Conservation (phyloP, 2,797 vertebrate genomes). For the Phrynocephalus forsythii region DNA sequence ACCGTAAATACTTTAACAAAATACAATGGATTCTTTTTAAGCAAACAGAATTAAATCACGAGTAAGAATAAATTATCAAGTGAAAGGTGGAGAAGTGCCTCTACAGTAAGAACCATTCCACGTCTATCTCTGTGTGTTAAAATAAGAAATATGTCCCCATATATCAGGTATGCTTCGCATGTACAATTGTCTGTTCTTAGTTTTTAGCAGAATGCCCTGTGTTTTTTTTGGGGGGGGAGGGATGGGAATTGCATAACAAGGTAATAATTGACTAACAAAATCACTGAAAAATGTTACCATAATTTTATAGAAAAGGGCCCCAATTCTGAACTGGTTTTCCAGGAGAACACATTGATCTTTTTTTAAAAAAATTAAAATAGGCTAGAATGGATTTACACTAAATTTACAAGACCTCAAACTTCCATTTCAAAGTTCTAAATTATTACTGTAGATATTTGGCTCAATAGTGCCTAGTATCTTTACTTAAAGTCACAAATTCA, state of each 20-base stretch:
- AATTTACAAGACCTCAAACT: constrained; percentile 13
- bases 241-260: background rate
- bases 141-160: constrained; percentile 22
- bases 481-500: constrained; percentile 25
- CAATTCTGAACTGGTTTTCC: background rate
- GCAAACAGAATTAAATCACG: constrained; percentile 13
- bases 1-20: constrained; percentile 35
- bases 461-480: constrained; percentile 28
- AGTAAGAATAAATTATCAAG: constrained; percentile 8
- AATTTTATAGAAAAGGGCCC: background rate
- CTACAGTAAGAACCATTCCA: background rate
- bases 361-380: constrained; percentile 34
- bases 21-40: constrained; percentile 26
- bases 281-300: constrained; percentile 45
- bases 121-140: background rate
- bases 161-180: constrained; percentile 3
- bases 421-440: background rate
- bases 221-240: no score
- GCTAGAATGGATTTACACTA: constrained; percentile 36
- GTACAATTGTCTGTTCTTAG: background rate
- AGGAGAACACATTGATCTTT: no score
- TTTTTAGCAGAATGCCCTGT: constrained; percentile 34
- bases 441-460: constrained; percentile 17
- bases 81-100: background rate
- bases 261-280: constrained; percentile 30